These are phyloP conservation scores for Smittia sp. DNA, from an alignment of 2,888 invertebrate species.

Conservation along the genomic window DNA sequence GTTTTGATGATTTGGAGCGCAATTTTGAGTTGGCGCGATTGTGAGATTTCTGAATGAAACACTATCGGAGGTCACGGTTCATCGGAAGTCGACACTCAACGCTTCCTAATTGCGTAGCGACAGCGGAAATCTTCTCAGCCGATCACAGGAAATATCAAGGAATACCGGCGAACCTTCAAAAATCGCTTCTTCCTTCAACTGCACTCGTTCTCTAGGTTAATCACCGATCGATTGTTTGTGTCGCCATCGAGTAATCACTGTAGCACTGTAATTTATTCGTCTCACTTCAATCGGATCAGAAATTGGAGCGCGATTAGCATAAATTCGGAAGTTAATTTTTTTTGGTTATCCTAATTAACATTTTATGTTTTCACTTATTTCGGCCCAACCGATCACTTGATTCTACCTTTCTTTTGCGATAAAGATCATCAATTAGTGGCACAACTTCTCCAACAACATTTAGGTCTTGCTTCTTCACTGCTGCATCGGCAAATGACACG, in stretches of 20 bases:
- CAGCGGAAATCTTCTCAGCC: background rate
- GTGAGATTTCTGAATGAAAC: conserved; percentile 36
- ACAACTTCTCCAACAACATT: background rate
- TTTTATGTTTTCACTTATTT: conserved; percentile 29
- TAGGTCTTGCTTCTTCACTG: background rate
- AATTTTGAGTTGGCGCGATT: conserved; percentile 18
- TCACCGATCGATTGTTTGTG: background rate
- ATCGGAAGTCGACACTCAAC: background rate
- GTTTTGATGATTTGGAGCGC: conserved; percentile 33
- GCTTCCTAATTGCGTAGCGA: background rate
- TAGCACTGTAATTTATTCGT: conserved; percentile 29
- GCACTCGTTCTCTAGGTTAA: background rate
- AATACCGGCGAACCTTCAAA: conserved; percentile 7
- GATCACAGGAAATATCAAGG: background rate
- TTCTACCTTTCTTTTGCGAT: conserved; percentile 21
- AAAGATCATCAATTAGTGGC: conserved; percentile 7
- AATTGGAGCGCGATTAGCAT: conserved; percentile 38
- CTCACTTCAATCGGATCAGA: conserved; percentile 27
- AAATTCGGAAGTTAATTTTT: conserved; percentile 26
- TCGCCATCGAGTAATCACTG: background rate
- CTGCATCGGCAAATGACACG: background rate
- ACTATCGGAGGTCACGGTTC: background rate
- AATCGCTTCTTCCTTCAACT: background rate
- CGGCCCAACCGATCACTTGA: background rate
- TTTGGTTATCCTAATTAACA: background rate